Conservation (phyloP, 2,888 invertebrate genomes). For the Synanthedon andrenaeformis region DNA sequence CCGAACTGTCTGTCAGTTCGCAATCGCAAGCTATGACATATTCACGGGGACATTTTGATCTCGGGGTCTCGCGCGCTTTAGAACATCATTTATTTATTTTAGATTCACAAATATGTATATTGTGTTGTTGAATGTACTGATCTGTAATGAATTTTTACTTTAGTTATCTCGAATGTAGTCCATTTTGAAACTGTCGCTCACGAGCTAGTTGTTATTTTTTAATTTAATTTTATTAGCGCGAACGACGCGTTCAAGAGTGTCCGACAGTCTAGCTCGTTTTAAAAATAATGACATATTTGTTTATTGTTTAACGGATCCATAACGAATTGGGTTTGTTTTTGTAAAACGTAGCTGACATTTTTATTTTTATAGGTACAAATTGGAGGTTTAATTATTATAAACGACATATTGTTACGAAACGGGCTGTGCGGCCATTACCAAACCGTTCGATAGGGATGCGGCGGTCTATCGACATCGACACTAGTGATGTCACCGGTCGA, state of each 20-base stretch:
- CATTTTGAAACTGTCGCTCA: conserved; percentile 26
- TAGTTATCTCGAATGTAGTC: conserved; percentile 24
- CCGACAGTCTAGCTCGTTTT: neutral
- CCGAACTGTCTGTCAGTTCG: conserved; percentile 31
- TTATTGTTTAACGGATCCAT: neutral
- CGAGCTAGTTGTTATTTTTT: conserved; percentile 26
- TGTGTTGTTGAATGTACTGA: conserved; percentile 34
- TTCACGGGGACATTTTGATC: conserved; percentile 53
- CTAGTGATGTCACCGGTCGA: too few relatives aligned
- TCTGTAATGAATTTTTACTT: conserved; percentile 21
- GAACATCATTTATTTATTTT: conserved; percentile 28
- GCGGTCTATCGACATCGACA: conserved; percentile 15
- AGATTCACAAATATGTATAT: conserved; percentile 38
- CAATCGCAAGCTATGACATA: conserved; percentile 47
- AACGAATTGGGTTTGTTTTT: neutral
- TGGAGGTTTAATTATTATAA: conserved; percentile 26
- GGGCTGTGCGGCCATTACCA: conserved; percentile 61
- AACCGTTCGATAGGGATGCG: conserved; percentile 33
- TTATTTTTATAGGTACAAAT: conserved; percentile 21
- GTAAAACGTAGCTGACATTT: conserved; percentile 2
- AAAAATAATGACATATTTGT: neutral
- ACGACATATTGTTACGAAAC: conserved; percentile 44
- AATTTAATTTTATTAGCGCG: conserved; percentile 3
- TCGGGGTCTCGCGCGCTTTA: conserved; percentile 46
- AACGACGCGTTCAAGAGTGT: neutral